phyloP scores from a whole-genome alignment of 2,888 invertebrate species.

The Agrenia bidenticulata region DNA sequence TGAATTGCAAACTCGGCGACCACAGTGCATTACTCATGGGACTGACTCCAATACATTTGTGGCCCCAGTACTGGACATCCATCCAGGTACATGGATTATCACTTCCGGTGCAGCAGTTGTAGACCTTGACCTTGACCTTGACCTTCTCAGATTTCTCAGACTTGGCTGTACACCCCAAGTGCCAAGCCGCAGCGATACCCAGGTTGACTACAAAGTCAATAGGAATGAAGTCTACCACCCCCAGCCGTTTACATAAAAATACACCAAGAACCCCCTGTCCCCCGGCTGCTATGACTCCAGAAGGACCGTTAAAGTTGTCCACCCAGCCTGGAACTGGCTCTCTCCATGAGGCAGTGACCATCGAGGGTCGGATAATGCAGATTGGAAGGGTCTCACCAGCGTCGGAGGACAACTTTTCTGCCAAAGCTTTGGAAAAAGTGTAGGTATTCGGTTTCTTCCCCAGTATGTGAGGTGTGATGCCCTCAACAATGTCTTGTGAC shows the following conservation, averaged over 20 bases:
- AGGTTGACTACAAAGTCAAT: conserved; percentile 11
- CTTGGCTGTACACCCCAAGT: too few relatives aligned
- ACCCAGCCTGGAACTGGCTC: conserved; percentile 17
- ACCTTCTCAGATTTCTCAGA: too few relatives aligned
- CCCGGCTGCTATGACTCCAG: background rate
- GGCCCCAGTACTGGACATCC: too few relatives aligned
- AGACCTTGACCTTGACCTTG: too few relatives aligned
- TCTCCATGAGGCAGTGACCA: conserved; percentile 47
- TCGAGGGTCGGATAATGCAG: conserved; percentile 61
- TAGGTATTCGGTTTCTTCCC: conserved; percentile 62
- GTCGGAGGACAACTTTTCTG: conserved; percentile 58
- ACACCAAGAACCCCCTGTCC: background rate
- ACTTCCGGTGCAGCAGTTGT: too few relatives aligned
- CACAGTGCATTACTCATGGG: too few relatives aligned
- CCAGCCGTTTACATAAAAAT: background rate
- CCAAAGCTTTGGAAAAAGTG: conserved; percentile 62
- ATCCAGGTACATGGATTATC: too few relatives aligned
- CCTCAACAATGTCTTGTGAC: too few relatives aligned
- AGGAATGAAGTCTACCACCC: conserved; percentile 2
- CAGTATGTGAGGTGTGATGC: too few relatives aligned
- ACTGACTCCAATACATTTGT: too few relatives aligned
- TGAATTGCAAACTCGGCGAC: too few relatives aligned
- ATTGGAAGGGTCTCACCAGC: conserved; percentile 58
- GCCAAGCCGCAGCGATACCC: conserved; percentile 10
- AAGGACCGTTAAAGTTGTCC: background rate